Base-by-base conservation (phyloP, 1,140 invertebrate species). In the Helicoverpa armigera region DNA sequence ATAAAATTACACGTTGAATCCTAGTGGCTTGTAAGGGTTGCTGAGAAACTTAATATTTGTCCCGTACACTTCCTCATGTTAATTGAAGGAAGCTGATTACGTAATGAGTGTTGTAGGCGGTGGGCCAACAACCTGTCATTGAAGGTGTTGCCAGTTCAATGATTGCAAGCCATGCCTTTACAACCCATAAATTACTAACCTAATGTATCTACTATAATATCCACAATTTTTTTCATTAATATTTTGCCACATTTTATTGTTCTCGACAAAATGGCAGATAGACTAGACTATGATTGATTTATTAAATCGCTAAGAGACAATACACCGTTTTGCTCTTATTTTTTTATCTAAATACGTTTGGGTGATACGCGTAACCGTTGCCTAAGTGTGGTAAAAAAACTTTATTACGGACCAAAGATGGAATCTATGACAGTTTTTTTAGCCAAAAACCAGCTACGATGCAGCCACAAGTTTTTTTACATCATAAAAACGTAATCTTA, bases 401-500 rank as follows among this genome's bases (percentile, higher is more conserved):
- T 65, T 67, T 48, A 67, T 48, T 48, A 67, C 63, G 35, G 35
- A n/a, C 29, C 63, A n/a, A 48, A 67, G n/a, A 48, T 67, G 63
- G 11, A 50, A 50, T 12, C 43, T 43, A 12, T 23, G 65, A 69
- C 65, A 69, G 43, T 50, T 69, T 67, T 69, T 69, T 69, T 69
- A 10, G 2, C 14, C 11, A 2, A 67, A 69, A 69, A 50, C 43
- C 43, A 23, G 65, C 14, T 12, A 69, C 12, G 10, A 50, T 69
- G 65, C 65, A 43, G 43, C 16, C 54, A 23, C 35, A 18, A 18
- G 12, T 69, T 69, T 69, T 67, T 16, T 16, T 69, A 51, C 43
- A 69, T 43, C 35, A 69, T 43, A 69, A 50, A 69, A 50, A 69
- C 65, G 35, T 69, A 23, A 60, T 58, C 56, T 74, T 48, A 74